Base-by-base conservation (phyloP, 64 coral and sea anemone genomes). In the Montipora capricornis region DNA sequence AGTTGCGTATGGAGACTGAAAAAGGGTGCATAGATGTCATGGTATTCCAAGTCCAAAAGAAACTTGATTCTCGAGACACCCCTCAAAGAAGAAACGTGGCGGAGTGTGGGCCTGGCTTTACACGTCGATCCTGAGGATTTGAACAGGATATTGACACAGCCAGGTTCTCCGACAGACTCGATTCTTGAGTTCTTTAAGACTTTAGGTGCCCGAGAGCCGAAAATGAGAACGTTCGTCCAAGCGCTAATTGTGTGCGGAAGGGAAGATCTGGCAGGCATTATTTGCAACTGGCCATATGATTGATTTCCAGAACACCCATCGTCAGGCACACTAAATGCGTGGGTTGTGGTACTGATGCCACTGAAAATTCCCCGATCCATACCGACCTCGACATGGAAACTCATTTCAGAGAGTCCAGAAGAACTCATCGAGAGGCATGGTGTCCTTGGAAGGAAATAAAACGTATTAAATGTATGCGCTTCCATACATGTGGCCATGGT, bases 211-310 rank as follows among this genome's bases (percentile, higher is more conserved):
- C 6, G 3, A 1, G 37, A 84, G 4, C 62, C 82, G 3, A 49
- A 12, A 9, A 17, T 84, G 82, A 84, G 8, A 69, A 0, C 12
- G 16, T 84, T 84, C 19, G 82, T 84, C 5, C 2, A n/a, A 3
- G 61, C 82, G 3, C 82, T 84, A 1, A 16, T 84, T 5, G 5
- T 0, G 10, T 84, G 82, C 48, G 14, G 20, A 50, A 84, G 61
- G 8, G 9, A 20, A 19, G 82, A 84, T 7, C 37, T 70, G 5
- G 82, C 82, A 6, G 1, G 8, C 0, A n/a, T 46, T 3, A 84
- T 84, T 2, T 69, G 60, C 19, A 48, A 84, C 44, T 84, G 82
- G 61, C 64, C 62, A 19, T 84, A 45, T 62, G 57, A 64, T 6
- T 6, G 11, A 57, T 10, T 7, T 7, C 52, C 5, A 57, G 10